Percentiles rank a stretch among this genome's conserved stretches.
Conservation (phyloP, 1,140 invertebrate genomes). For the Rhagoletis zephyria region DNA sequence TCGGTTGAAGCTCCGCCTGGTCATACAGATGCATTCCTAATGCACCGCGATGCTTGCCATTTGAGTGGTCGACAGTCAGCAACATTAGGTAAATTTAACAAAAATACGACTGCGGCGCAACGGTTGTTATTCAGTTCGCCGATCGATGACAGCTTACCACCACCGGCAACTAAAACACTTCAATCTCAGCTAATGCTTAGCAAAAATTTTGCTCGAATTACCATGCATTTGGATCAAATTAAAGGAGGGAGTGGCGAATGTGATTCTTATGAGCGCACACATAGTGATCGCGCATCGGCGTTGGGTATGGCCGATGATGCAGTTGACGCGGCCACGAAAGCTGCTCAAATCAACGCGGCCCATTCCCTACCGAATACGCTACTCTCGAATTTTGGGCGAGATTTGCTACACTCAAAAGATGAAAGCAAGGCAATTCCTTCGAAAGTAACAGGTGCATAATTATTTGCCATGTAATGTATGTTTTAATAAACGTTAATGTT, state of each 20-base stretch:
- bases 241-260: constrained; percentile 58
- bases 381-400: constrained; percentile 61
- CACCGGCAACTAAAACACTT: constrained; percentile 63
- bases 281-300: not conserved
- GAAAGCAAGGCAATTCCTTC: constrained; percentile 57
- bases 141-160: constrained; percentile 63
- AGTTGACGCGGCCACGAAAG: not conserved
- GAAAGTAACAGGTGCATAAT: constrained; percentile 62
- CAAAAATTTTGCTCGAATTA: constrained; percentile 69
- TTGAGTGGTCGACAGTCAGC: constrained; percentile 60
- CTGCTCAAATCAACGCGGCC: not conserved
- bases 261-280: not conserved
- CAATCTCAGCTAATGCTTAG: constrained; percentile 63
- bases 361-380: constrained; percentile 67
- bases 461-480: not conserved
- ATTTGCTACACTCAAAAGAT: constrained; percentile 32
- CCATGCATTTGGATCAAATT: constrained; percentile 69
- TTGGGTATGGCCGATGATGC: constrained; percentile 19
- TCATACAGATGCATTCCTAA: constrained; percentile 63
- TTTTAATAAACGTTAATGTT: not conserved
- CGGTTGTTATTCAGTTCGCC: constrained; percentile 67
- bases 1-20: constrained; percentile 52
- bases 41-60: constrained; percentile 68
- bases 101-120: constrained; percentile 1
- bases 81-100: constrained; percentile 56